Evolutionary conservation across 2,113 vertebrate species (phyloP), one percentile per base, ranked within the genome.

Genomic region (Calidris pygmaea): DNA sequence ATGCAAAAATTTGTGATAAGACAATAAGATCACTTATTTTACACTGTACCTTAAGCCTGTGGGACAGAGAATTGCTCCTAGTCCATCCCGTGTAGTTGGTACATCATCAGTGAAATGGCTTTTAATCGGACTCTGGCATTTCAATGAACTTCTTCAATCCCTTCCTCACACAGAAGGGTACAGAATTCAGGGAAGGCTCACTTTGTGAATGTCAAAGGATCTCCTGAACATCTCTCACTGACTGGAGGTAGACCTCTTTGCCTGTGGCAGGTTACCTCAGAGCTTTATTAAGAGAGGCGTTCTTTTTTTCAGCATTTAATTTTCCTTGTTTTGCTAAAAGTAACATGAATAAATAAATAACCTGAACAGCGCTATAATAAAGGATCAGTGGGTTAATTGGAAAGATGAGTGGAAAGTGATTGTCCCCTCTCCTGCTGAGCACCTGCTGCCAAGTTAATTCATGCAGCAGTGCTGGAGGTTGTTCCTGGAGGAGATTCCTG

Each of bases 351-450:
- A 94, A 89, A 95, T 86, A 93, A 95, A 85, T 75, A 87, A 71
- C 74, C 53, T 7, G n/a, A 78, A 70, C 89, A 87, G 77, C 0
- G 3, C 52, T 79, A 32, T 91, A 82, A 58, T 47, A 87, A 85
- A 80, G 84, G 90, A 94, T 82, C 94, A 90, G 62, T 13, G 43
- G 95, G 93, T 94, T 96, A 96, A 97, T 92, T 96, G 91, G 92
- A 81, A 90, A 86, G 83, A 84, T 80, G 80, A 89, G 93, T 72
- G 68, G 72, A 79, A 79, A 81, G 79, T 2, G 45, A 83, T 58
- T 66, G 52, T 90, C 71, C 60, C 45, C 70, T 85, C 62, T 82
- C 86, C 86, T 81, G 89, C 92, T 75, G 84, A 94, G 92, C 93
- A 92, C 56, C 94, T 97, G 92, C 95, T 95, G 92, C 88, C 86